A percentile compares a stretch with the other conserved stretches of the same genome.
These are phyloP conservation scores for Charina bottae DNA, from an alignment of 2,113 vertebrate species.

Conservation along the genomic window DNA sequence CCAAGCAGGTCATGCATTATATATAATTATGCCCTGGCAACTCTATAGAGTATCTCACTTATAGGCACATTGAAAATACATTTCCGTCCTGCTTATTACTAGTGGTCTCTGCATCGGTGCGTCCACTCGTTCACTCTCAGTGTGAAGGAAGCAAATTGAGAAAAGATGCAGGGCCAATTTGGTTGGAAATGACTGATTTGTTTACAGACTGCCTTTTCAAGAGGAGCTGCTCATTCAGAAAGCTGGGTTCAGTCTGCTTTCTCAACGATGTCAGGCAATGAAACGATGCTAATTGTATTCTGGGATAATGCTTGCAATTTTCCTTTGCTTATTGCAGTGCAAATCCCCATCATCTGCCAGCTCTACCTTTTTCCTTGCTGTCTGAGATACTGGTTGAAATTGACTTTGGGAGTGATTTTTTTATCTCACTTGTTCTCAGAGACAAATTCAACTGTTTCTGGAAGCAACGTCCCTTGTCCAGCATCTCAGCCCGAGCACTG, in stretches of 20 bases:
- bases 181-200: slow-evolving; percentile 13
- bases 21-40: not conserved
- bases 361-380: too few relatives aligned
- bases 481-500: not conserved
- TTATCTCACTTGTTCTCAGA: not conserved
- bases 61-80: not conserved
- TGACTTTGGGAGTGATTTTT: not conserved
- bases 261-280: not conserved
- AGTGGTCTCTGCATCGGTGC: not conserved
- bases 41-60: not conserved
- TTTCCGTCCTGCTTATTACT: not conserved
- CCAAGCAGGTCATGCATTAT: not conserved
- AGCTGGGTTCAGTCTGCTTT: not conserved
- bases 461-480: not conserved
- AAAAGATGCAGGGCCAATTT: not conserved
- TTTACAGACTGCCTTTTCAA: not conserved
- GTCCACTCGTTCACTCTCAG: too few relatives aligned
- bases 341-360: not conserved
- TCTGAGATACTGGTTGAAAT: not conserved
- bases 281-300: not conserved
- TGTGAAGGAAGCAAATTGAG: not conserved
- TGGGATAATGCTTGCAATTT: not conserved
- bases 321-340: not conserved
- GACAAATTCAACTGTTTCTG: not conserved
- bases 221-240: not conserved